Evolutionary conservation across 30 jellyfish, hydroid and myxozoan species (phyloP).

Genomic region (Morbakka virulenta): DNA sequence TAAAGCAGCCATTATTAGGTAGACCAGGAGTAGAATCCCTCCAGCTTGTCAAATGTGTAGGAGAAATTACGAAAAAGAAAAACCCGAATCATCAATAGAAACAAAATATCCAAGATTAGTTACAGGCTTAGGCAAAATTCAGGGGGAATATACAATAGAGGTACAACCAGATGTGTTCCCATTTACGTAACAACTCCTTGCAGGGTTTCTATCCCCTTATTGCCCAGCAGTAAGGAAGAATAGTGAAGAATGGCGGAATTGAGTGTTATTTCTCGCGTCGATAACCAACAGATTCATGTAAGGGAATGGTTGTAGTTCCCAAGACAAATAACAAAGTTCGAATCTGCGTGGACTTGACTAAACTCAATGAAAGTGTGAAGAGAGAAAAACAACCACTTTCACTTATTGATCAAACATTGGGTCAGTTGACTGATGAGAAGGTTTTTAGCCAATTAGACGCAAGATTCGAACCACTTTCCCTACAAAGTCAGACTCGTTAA

Average conservation of each 20-base stretch:
- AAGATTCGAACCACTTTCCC: too few relatives aligned
- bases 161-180: constrained; percentile 25
- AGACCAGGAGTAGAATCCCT: too few relatives aligned
- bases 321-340: constrained; percentile 48
- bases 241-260: constrained; percentile 39
- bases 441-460: constrained; percentile 58
- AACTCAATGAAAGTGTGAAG: constrained; percentile 40
- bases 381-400: constrained; percentile 56
- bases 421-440: constrained; percentile 4
- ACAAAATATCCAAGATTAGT: too few relatives aligned
- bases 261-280: constrained; percentile 56
- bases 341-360: constrained; percentile 56
- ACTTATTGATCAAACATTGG: constrained; percentile 21
- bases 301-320: constrained; percentile 53
- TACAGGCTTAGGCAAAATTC: constrained; percentile 11
- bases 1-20: too few relatives aligned
- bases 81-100: too few relatives aligned
- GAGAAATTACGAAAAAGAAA: too few relatives aligned
- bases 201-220: constrained; percentile 47
- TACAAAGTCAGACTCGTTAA: too few relatives aligned
- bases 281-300: constrained; percentile 66
- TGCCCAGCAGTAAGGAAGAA: constrained; percentile 33
- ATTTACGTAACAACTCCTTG: constrained; percentile 47
- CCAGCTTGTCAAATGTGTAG: too few relatives aligned
- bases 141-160: constrained; percentile 30